These are phyloP conservation scores for Phocides pigmalion DNA, from an alignment of 1,140 invertebrate species.

Conservation along the genomic window DNA sequence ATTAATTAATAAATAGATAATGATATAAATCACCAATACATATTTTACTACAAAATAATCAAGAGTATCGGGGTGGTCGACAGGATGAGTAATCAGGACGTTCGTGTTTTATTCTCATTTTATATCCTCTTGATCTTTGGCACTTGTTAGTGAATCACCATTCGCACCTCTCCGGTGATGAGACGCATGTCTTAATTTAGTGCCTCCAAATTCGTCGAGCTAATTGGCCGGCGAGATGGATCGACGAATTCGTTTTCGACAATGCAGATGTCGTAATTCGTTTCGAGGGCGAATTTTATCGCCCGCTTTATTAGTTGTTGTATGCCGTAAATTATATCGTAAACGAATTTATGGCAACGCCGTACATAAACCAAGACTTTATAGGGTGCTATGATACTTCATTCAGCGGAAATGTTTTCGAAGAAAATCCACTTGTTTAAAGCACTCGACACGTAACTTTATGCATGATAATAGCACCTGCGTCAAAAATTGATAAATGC, in stretches of 20 bases:
- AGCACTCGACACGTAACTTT: background rate
- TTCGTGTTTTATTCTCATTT: background rate
- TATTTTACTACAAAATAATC: background rate
- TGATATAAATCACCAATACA: background rate
- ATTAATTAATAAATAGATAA: too few species aligned
- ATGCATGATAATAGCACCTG: background rate
- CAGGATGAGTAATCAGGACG: background rate
- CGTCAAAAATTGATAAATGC: conserved; percentile 6
- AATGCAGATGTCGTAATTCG: conserved; percentile 33
- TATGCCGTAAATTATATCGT: conserved; percentile 40
- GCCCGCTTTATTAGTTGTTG: conserved; percentile 37
- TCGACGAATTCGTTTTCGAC: conserved; percentile 31
- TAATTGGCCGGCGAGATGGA: conserved; percentile 28
- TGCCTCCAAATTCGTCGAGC: conserved; percentile 27
- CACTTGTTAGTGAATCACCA: background rate
- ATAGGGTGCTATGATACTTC: conserved; percentile 16
- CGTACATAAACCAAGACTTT: conserved; percentile 22
- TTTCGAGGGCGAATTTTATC: conserved; percentile 29
- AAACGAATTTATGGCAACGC: conserved; percentile 32
- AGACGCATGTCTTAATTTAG: conserved; percentile 10
- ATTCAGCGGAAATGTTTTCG: background rate
- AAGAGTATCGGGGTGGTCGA: background rate
- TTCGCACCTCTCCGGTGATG: background rate
- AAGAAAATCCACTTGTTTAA: conserved; percentile 2
- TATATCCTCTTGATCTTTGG: background rate